Evolutionary conservation across 2,113 vertebrate species (phyloP).

Genomic region (Condylura cristata): DNA sequence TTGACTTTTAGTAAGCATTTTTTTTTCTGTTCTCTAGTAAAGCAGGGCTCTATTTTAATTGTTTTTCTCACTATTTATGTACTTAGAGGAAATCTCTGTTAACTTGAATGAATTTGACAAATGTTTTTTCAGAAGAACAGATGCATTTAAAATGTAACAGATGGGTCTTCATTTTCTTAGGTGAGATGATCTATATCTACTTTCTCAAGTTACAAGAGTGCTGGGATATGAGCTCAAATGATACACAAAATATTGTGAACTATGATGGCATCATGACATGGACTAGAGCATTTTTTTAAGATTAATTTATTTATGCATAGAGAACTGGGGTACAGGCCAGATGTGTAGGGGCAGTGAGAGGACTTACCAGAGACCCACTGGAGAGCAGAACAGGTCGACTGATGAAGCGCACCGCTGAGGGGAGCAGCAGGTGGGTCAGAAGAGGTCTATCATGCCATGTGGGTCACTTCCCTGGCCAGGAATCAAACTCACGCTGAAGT

Average conservation of each 20-base stretch:
- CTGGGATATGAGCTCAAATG: constrained; percentile 47
- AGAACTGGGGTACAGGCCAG: no score
- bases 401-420: no score
- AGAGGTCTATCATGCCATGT: no score
- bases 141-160: constrained; percentile 76
- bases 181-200: constrained; percentile 67
- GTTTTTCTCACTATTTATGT: constrained; percentile 47
- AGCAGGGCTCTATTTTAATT: constrained; percentile 58
- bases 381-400: no score
- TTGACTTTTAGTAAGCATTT: neutral
- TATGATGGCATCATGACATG: constrained; percentile 1
- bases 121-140: constrained; percentile 79
- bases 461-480: no score
- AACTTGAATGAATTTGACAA: constrained; percentile 76
- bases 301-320: no score
- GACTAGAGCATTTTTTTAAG: constrained; percentile 52
- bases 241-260: constrained; percentile 57
- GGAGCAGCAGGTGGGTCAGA: no score
- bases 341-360: no score
- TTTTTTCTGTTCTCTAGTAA: neutral
- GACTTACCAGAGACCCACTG: no score
- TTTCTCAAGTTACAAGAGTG: constrained; percentile 72
- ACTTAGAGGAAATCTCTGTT: constrained; percentile 62
- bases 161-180: constrained; percentile 73
- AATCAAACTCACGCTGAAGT: no score